Base-by-base conservation (phyloP, 2,888 invertebrate species). In the Chrysomela aeneicollis region DNA sequence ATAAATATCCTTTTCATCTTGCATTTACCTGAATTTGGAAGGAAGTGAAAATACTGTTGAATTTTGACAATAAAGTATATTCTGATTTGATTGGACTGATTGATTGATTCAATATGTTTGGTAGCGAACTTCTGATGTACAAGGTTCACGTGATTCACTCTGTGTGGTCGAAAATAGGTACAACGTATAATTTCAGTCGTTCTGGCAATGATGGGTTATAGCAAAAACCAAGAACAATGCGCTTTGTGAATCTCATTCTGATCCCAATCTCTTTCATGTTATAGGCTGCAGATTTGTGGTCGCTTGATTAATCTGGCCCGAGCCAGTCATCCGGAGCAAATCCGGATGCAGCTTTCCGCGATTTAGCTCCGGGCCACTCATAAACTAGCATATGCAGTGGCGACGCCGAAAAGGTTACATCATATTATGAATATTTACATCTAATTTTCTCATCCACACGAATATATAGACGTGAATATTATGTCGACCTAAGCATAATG, bases 241-340 rank as follows among this genome's bases (percentile, higher is more conserved):
- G 55, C 42, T 74, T 76, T 69, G 71, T 71, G 73, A 74, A 75
- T 75, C 74, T 74, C 75, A 77, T 77, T 71, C 67, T 74, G 72
- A 66, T 70, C 68, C 71, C 75, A 73, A 75, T 77, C 74, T 77
- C 79, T 79, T 80, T 79, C 76, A 77, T 78, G 78, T 76, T 76
- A 77, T 77, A 77, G 76, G 74, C 76, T 64, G 77, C 77, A 79
- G 80, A 81, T 81, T 80, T 79, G 81, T 77, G 80, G 80, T 79
- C 76, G 74, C 78, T 78, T 80, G 81, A 81, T 80, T 81, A 81
- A 80, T 80, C 79, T 50, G 61, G 58, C 37, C 64, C 61, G 57
- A 64, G 64, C 51, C 52, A 74, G 75, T 71, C 76, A 74, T 76
- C 75, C 72, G 74, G 73, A 73, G 68, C 68, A 47, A 51, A 67